phyloP scores from a whole-genome alignment of 2,797 vertebrate species.

The Hyperoplus immaculatus region DNA sequence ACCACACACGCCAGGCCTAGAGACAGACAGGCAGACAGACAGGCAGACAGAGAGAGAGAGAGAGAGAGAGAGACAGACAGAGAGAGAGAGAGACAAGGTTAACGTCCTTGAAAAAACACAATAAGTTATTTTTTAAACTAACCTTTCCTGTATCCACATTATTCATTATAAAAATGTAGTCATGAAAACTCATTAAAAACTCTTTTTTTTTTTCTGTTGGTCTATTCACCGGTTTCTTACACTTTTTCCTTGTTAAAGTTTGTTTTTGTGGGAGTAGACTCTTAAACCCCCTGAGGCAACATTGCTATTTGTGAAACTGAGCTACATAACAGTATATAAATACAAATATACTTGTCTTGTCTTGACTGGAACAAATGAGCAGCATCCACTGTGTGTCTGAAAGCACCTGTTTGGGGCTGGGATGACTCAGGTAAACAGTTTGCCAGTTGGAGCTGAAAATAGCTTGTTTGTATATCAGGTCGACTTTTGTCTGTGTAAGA shows the following conservation, averaged over 20 bases:
- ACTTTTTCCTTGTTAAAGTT: too few species aligned
- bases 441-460: constrained; percentile 13
- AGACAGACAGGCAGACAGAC: background rate
- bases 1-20: constrained; percentile 97
- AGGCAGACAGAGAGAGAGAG: constrained; percentile 27
- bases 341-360: background rate
- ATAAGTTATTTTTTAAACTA: too few species aligned
- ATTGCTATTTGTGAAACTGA: too few species aligned
- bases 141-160: too few species aligned
- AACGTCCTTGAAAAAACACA: background rate
- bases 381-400: background rate
- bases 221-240: too few species aligned
- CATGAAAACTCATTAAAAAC: too few species aligned
- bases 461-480: constrained; percentile 11
- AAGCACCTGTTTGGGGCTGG: constrained; percentile 19
- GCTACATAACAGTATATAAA: too few species aligned
- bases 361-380: background rate
- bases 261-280: too few species aligned
- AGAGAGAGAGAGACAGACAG: background rate
- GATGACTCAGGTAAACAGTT: background rate
- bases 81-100: background rate
- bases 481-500: background rate
- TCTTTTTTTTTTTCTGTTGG: too few species aligned
- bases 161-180: too few species aligned
- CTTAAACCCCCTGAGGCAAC: too few species aligned